Conservation (phyloP, 2,797 vertebrate genomes). For the Percopsis omiscomaycus region DNA sequence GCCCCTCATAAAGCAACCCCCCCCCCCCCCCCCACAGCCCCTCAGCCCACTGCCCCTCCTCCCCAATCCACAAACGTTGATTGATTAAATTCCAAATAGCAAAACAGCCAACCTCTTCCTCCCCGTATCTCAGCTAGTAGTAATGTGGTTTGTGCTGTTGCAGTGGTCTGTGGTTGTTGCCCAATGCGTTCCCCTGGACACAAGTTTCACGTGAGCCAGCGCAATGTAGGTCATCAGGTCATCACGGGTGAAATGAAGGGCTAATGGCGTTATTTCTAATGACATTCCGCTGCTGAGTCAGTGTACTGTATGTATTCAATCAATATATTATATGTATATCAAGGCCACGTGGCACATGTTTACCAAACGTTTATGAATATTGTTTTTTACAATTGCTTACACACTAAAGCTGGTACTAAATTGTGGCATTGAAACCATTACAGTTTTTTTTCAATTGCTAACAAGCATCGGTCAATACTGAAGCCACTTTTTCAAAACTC, state of each 20-base stretch:
- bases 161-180: conserved; percentile 27
- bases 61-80: conserved; percentile 34
- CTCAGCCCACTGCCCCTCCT: not conserved
- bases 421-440: too few species aligned
- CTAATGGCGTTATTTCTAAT: conserved; percentile 22
- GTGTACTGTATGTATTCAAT: not conserved
- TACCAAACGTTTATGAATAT: too few species aligned
- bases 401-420: too few species aligned
- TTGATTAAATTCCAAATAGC: conserved; percentile 60
- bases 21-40: conserved; percentile 7
- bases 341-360: too few species aligned
- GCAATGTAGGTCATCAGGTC: conserved; percentile 18
- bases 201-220: conserved; percentile 22
- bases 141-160: conserved; percentile 50
- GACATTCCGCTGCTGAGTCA: conserved; percentile 33
- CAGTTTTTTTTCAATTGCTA: too few species aligned
- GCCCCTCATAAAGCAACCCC: conserved; percentile 15
- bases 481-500: too few species aligned
- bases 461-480: too few species aligned
- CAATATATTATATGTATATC: too few species aligned
- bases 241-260: too few species aligned
- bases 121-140: conserved; percentile 22
- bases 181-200: conserved; percentile 32
- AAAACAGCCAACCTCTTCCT: not conserved
- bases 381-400: too few species aligned